Evolutionary conservation across 2,888 invertebrate species (phyloP).

Genomic region (Panopea generosa): DNA sequence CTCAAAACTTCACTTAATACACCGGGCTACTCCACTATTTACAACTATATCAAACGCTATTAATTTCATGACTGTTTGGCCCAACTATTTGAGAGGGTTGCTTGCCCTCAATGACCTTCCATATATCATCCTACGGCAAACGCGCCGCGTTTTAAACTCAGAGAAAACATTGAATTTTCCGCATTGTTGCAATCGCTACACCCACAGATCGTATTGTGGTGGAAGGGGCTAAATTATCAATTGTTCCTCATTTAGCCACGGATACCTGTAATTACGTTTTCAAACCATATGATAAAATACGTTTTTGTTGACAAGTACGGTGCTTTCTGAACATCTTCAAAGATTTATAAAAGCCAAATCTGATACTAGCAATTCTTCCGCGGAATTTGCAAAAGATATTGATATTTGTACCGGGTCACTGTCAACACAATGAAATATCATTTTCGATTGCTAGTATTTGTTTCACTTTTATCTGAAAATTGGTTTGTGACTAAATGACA

Average conservation of each 20-base stretch:
- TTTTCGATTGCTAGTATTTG: too few species aligned
- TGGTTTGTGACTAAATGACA: too few species aligned
- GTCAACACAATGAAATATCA: too few species aligned
- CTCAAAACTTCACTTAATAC: slow-evolving; percentile 35
- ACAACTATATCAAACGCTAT: slow-evolving; percentile 59
- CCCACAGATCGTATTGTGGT: slow-evolving; percentile 36
- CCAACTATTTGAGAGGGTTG: slow-evolving; percentile 41
- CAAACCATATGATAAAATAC: slow-evolving; percentile 49
- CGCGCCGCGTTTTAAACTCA: slow-evolving; percentile 12
- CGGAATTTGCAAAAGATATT: slow-evolving; percentile 29
- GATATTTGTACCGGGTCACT: too few species aligned
- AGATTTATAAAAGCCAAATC: slow-evolving; percentile 43
- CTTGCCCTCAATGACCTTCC: slow-evolving; percentile 41
- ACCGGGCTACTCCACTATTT: background rate
- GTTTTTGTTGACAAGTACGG: slow-evolving; percentile 46
- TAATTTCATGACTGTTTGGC: slow-evolving; percentile 44
- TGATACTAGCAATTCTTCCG: slow-evolving; percentile 34
- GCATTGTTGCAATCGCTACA: slow-evolving; percentile 47
- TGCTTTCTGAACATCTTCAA: slow-evolving; percentile 46
- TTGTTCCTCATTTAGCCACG: slow-evolving; percentile 48
- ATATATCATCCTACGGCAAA: slow-evolving; percentile 45
- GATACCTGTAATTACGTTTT: slow-evolving; percentile 51
- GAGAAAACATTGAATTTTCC: slow-evolving; percentile 55
- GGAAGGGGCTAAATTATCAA: slow-evolving; percentile 57
- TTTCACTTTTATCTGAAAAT: too few species aligned